Conservation (phyloP, 2,797 vertebrate species). For the Dallia pectoralis region DNA sequence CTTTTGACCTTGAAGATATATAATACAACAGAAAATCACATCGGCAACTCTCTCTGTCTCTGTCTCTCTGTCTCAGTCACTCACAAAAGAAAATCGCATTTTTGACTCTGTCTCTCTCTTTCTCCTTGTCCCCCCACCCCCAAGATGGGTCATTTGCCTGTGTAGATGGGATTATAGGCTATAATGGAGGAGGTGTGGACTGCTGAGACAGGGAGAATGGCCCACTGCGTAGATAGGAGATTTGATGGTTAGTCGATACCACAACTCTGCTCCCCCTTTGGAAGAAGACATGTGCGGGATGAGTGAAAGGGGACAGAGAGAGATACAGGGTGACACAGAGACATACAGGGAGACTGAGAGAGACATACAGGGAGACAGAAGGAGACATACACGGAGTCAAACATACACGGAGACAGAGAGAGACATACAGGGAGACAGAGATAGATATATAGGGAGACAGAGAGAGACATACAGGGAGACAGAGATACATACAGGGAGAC, state of each 20-base stretch:
- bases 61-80: too few relatives aligned
- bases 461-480: slow-evolving; percentile 20
- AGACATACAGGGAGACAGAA: slow-evolving; percentile 62
- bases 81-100: too few relatives aligned
- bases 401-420: slow-evolving; percentile 7
- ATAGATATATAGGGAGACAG: too few relatives aligned
- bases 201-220: slow-evolving; percentile 89
- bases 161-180: slow-evolving; percentile 77
- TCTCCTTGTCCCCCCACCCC: slow-evolving; percentile 34
- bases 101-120: too few relatives aligned
- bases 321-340: too few relatives aligned
- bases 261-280: slow-evolving; percentile 59
- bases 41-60: slow-evolving; percentile 27
- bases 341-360: slow-evolving; percentile 20
- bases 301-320: slow-evolving; percentile 28
- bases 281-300: slow-evolving; percentile 35
- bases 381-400: too few relatives aligned
- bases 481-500: slow-evolving; percentile 51
- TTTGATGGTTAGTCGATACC: slow-evolving; percentile 93
- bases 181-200: slow-evolving; percentile 76
- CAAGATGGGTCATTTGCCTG: slow-evolving; percentile 77
- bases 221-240: slow-evolving; percentile 75
- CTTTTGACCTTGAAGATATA: too few relatives aligned
- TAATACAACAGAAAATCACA: background rate
- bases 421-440: too few relatives aligned